Conservation (phyloP, 2,888 invertebrate genomes). For the Zygaena filipendulae region DNA sequence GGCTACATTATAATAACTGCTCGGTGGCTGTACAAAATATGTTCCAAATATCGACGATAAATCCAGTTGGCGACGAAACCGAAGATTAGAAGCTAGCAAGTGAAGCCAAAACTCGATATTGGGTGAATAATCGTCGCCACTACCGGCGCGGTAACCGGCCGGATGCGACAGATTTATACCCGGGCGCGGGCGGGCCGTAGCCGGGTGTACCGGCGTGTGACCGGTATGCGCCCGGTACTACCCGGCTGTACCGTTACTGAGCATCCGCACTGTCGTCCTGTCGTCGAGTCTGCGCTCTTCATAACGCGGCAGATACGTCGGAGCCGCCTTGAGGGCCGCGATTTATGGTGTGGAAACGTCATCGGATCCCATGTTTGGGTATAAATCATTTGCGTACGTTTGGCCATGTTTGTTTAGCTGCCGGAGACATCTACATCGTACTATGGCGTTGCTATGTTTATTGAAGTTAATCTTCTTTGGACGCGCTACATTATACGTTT, state of each 20-base stretch:
- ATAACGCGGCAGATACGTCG: slow-evolving; percentile 59
- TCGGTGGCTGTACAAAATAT: too few relatives aligned
- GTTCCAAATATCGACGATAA: slow-evolving; percentile 45
- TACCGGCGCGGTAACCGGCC: slow-evolving; percentile 62
- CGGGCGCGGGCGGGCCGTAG: slow-evolving; percentile 24
- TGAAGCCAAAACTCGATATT: slow-evolving; percentile 68
- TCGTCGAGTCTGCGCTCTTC: slow-evolving; percentile 52
- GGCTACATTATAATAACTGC: too few relatives aligned
- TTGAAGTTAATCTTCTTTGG: too few relatives aligned
- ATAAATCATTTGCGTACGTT: slow-evolving; percentile 62
- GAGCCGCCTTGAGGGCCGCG: slow-evolving; percentile 55
- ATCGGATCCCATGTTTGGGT: slow-evolving; percentile 48
- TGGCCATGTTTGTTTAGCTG: slow-evolving; percentile 51
- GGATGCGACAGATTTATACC: slow-evolving; percentile 66
- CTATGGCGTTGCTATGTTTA: too few relatives aligned
- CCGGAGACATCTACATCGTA: slow-evolving; percentile 48
- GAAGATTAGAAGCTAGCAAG: slow-evolving; percentile 61
- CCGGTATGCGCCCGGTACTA: slow-evolving; percentile 21
- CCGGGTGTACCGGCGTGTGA: slow-evolving; percentile 24
- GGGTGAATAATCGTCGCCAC: slow-evolving; percentile 67
- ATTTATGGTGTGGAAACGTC: slow-evolving; percentile 67
- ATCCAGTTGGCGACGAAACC: slow-evolving; percentile 47
- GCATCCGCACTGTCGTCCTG: slow-evolving; percentile 49
- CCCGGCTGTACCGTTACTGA: slow-evolving; percentile 21
- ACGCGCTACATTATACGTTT: too few relatives aligned